A percentile compares a stretch with the other conserved stretches of the same genome.
These are phyloP conservation scores for Limosa lapponica DNA, from an alignment of 2,797 vertebrate species.

Conservation along the genomic window DNA sequence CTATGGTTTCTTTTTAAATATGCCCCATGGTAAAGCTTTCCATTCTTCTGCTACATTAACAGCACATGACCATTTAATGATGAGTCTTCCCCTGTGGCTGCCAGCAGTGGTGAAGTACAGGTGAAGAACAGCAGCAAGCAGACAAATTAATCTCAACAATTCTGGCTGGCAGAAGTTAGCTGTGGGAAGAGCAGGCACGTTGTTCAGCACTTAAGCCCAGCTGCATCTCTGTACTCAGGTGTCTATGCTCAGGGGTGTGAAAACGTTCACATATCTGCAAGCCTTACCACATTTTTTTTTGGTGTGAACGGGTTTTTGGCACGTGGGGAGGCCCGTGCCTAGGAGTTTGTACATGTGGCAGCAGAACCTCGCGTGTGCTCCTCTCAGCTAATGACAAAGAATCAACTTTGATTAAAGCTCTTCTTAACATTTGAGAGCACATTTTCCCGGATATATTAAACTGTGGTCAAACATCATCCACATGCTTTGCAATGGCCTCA, in stretches of 20 bases:
- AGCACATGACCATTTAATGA: background rate
- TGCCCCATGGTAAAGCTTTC: background rate
- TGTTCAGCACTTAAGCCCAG: background rate
- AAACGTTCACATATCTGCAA: background rate
- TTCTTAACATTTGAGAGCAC: conserved; percentile 36
- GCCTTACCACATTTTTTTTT: background rate
- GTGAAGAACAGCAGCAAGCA: background rate
- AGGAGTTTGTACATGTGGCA: conserved; percentile 13
- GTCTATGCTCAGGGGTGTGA: background rate
- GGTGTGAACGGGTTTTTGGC: background rate
- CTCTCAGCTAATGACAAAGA: background rate
- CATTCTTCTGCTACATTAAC: background rate
- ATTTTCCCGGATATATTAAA: conserved; percentile 56
- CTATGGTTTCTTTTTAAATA: background rate
- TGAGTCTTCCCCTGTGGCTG: background rate
- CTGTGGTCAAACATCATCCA: conserved; percentile 68
- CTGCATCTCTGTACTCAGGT: background rate
- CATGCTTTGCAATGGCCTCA: conserved; percentile 45
- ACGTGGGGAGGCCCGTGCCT: background rate
- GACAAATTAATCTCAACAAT: background rate
- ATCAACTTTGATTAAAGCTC: conserved; percentile 53
- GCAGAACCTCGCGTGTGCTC: background rate
- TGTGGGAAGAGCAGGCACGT: fast-evolving
- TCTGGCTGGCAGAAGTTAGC: background rate
- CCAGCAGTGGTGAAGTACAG: background rate